Conservation (phyloP, 2,113 vertebrate species). For the Brachypteracias leptosomus region DNA sequence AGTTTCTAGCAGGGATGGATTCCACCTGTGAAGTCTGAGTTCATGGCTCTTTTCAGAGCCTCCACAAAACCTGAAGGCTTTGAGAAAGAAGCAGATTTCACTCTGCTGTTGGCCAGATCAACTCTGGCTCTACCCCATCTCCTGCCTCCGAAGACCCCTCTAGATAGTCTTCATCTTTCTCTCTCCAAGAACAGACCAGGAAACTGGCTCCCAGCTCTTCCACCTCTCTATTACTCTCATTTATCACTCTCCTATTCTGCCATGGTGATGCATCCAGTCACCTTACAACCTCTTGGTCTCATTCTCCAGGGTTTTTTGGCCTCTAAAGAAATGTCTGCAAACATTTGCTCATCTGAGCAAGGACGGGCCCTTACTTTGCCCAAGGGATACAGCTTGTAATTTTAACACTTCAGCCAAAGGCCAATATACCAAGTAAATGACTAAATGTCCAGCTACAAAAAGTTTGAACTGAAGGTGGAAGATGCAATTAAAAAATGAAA, state of each 20-base stretch:
- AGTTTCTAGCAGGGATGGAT: neutral
- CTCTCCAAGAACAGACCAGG: neutral
- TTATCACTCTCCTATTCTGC: neutral
- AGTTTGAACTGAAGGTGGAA: neutral
- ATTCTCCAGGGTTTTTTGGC: rapidly evolving
- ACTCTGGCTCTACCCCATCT: neutral
- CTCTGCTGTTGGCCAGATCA: rapidly evolving
- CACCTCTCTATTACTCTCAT: neutral
- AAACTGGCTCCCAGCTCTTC: neutral
- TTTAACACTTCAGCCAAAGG: neutral
- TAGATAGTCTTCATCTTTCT: neutral
- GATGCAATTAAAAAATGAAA: neutral
- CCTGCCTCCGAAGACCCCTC: neutral
- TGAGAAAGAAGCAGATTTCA: neutral
- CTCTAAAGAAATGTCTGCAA: too few relatives aligned
- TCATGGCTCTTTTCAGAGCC: neutral
- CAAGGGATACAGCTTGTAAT: neutral
- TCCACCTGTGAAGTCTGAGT: neutral
- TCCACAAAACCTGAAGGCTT: neutral
- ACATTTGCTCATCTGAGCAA: neutral
- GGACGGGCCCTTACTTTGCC: neutral
- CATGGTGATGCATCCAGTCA: neutral
- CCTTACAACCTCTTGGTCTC: neutral
- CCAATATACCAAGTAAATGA: neutral
- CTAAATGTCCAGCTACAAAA: neutral